A percentile compares a stretch with the other conserved stretches of the same genome.
Conservation (phyloP, 2,888 invertebrate species). For the Harpalus rufipes region DNA sequence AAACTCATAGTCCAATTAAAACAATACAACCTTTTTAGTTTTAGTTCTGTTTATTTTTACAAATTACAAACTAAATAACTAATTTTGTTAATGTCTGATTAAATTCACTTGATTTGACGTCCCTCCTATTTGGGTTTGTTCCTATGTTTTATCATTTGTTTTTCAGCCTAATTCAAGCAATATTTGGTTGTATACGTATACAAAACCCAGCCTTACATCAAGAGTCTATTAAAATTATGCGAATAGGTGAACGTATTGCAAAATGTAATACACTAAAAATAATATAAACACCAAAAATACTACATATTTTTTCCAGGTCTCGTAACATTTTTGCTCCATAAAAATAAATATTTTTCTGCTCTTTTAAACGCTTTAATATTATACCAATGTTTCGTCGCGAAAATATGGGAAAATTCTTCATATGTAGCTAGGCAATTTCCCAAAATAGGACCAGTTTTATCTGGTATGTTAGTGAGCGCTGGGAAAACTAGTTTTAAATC, state of each 20-base stretch:
- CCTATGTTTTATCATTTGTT: not conserved
- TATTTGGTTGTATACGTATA: slow-evolving; percentile 84
- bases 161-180: slow-evolving; percentile 86
- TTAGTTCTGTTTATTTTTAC: no score
- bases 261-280: slow-evolving; percentile 78
- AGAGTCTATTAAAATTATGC: slow-evolving; percentile 85
- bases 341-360: slow-evolving; percentile 77
- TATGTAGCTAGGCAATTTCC: slow-evolving; percentile 85
- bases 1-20: no score
- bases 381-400: slow-evolving; percentile 83
- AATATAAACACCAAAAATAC: slow-evolving; percentile 11
- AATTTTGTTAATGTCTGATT: no score
- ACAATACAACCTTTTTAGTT: no score
- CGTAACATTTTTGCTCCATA: slow-evolving; percentile 79
- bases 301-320: slow-evolving; percentile 77
- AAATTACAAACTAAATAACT: no score
- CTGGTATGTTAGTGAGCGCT: slow-evolving; percentile 82
- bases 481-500: slow-evolving; percentile 84
- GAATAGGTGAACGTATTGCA: slow-evolving; percentile 79
- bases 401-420: slow-evolving; percentile 87
- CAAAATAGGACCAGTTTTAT: slow-evolving; percentile 84
- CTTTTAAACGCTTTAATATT: slow-evolving; percentile 82
- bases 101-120: no score
- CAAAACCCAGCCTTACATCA: slow-evolving; percentile 84
- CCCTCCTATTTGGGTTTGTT: no score